Conservation (phyloP, 1,140 invertebrate genomes). For the Drosophila tristis region DNA sequence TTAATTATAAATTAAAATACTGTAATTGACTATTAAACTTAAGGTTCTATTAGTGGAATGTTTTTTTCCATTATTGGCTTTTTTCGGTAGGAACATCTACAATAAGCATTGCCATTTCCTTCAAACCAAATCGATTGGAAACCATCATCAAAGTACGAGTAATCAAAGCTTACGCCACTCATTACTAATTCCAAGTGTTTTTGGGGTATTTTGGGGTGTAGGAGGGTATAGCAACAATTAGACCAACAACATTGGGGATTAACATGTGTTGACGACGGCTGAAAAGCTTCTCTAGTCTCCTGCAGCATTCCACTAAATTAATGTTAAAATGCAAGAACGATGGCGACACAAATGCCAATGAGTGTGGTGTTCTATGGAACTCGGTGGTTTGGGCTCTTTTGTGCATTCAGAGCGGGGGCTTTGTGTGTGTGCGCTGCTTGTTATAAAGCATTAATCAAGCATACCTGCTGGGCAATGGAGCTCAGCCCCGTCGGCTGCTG, state of each 20-base stretch:
- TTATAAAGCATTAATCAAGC: conserved; percentile 83
- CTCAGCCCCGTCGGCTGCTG: conserved; percentile 15
- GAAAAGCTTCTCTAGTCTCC: conserved; percentile 66
- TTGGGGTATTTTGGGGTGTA: not conserved
- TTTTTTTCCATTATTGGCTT: no score
- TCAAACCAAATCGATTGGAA: no score
- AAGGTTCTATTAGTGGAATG: no score
- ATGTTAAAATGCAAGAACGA: conserved; percentile 71
- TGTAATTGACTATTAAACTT: no score
- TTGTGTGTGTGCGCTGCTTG: conserved; percentile 39
- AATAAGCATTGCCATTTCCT: no score
- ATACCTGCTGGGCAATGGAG: conserved; percentile 71
- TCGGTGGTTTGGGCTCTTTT: conserved; percentile 40
- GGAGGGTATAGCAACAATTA: conserved; percentile 33
- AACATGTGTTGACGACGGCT: conserved; percentile 69
- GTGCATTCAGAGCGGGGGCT: conserved; percentile 18
- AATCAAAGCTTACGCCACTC: not conserved
- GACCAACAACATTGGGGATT: conserved; percentile 46
- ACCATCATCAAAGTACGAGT: no score
- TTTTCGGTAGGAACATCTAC: no score
- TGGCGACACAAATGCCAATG: conserved; percentile 38
- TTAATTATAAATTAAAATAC: no score
- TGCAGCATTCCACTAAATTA: conserved; percentile 76
- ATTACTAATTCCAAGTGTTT: not conserved
- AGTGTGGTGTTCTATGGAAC: conserved; percentile 17